Conservation (phyloP, 2,888 invertebrate species). For the Aporophyla lueneburgensis region DNA sequence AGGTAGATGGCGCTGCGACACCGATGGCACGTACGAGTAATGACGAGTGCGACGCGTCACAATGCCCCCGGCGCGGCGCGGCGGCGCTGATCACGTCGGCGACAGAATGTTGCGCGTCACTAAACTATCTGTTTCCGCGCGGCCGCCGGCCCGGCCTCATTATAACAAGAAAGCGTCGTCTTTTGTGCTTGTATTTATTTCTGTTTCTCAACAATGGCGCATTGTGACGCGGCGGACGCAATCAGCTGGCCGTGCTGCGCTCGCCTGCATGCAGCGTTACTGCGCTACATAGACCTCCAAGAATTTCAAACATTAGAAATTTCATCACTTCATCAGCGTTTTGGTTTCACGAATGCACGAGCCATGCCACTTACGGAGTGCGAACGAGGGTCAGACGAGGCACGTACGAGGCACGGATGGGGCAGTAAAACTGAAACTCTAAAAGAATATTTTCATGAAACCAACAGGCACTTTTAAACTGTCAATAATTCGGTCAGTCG, state of each 20-base stretch:
- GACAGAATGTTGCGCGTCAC: conserved; percentile 39
- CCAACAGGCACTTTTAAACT: neutral
- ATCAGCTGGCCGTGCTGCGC: conserved; percentile 36
- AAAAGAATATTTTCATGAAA: neutral
- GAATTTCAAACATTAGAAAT: neutral
- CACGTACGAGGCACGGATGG: neutral
- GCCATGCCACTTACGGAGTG: neutral
- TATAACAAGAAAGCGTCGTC: conserved; percentile 61
- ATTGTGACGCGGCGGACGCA: conserved; percentile 69
- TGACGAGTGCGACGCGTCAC: neutral
- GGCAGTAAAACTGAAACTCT: neutral
- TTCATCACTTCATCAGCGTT: neutral
- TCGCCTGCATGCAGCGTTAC: neutral
- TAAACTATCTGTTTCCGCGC: conserved; percentile 55
- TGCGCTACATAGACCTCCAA: neutral
- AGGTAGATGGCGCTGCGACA: neutral
- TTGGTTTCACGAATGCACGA: neutral
- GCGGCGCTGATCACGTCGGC: conserved; percentile 5
- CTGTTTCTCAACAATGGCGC: conserved; percentile 65
- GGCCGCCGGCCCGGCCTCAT: conserved; percentile 54
- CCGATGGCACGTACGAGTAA: neutral
- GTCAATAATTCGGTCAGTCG: neutral
- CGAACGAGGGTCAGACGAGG: no score
- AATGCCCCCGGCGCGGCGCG: conserved; percentile 1
- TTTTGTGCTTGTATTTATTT: conserved; percentile 67